phyloP scores from a whole-genome alignment of 1,140 invertebrate species.

The Aphis craccivora region DNA sequence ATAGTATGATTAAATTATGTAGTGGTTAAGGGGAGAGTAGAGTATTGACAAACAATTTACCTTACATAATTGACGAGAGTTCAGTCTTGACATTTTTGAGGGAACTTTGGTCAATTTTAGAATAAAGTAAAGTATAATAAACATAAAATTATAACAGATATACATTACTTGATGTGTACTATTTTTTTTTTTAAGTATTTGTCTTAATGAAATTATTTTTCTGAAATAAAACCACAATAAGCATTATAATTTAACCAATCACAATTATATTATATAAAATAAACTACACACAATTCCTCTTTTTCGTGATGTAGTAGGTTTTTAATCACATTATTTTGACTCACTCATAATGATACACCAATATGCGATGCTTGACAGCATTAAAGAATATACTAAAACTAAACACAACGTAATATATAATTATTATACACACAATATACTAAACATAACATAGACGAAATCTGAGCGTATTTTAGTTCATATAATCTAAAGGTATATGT shows the following conservation, averaged over 20 bases:
- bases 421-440: background rate
- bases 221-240: background rate
- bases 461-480: background rate
- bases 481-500: background rate
- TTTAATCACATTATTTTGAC: background rate
- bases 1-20: background rate
- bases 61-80: background rate
- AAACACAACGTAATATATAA: background rate
- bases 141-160: background rate
- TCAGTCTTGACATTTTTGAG: background rate
- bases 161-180: background rate
- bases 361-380: background rate
- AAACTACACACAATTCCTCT: background rate
- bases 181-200: background rate
- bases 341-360: background rate
- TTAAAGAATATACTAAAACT: background rate
- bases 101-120: background rate
- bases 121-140: background rate
- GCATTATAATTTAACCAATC: background rate
- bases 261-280: background rate
- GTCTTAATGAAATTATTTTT: background rate
- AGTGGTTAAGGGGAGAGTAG: background rate
- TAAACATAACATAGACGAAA: background rate
- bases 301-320: background rate
- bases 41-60: background rate